Percentiles rank a stretch among this genome's conserved stretches.
Evolutionary conservation across 2,888 invertebrate genomes (phyloP).

Genomic region (Norana najaformis): DNA sequence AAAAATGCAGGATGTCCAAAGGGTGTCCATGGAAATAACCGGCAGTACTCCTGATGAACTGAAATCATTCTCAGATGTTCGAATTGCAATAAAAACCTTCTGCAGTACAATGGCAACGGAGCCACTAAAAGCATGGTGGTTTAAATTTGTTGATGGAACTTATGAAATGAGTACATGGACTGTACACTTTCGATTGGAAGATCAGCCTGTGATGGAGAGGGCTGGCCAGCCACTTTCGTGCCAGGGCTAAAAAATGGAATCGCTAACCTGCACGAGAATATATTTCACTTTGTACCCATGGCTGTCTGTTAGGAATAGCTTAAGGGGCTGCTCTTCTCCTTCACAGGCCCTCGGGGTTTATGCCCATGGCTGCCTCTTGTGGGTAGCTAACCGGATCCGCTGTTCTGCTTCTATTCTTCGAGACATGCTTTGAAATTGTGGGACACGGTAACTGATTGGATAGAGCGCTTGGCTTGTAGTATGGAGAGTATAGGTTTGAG

Average conservation of each 20-base stretch:
- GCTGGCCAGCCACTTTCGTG: not conserved
- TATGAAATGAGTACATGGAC: not conserved
- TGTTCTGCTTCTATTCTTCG: no score
- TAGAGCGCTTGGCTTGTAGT: no score
- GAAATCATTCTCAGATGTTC: no score
- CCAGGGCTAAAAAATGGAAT: not conserved
- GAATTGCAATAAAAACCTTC: not conserved
- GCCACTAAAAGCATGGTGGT: not conserved
- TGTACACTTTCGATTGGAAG: not conserved
- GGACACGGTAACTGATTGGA: no score
- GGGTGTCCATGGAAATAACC: no score
- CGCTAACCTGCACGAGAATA: no score
- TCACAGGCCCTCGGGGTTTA: no score
- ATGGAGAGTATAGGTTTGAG: no score
- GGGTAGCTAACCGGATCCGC: no score
- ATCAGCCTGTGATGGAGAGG: not conserved
- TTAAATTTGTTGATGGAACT: slow-evolving; percentile 17
- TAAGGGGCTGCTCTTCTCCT: no score
- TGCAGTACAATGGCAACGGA: not conserved
- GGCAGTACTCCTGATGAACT: no score
- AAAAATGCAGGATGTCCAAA: not conserved
- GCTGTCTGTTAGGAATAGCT: not conserved
- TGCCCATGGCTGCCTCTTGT: not conserved
- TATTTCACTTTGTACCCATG: not conserved
- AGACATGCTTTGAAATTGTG: no score